Conservation (phyloP, 1,140 invertebrate genomes). For the Aradophagus sp. region DNA sequence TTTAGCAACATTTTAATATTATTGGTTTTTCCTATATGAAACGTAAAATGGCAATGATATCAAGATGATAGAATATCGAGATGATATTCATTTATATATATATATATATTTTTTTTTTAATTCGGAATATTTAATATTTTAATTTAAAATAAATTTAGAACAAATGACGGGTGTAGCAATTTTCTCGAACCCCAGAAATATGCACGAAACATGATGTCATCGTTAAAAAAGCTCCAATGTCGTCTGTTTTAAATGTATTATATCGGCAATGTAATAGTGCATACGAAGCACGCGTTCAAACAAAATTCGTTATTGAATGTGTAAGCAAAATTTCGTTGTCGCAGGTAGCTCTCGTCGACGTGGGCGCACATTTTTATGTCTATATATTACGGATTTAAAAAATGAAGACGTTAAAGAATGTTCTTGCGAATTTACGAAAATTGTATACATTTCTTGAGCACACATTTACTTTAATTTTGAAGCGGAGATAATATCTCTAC, state of each 20-base stretch:
- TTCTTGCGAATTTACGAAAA: too few species aligned
- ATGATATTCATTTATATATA: too few species aligned
- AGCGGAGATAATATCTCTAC: too few species aligned
- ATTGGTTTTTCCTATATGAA: too few species aligned
- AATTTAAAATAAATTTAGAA: conserved; percentile 51
- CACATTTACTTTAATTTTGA: too few species aligned
- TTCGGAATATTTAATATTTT: background rate
- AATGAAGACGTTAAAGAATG: too few species aligned
- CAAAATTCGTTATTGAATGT: conserved; percentile 11
- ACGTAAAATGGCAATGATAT: too few species aligned
- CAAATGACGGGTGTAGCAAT: conserved; percentile 32
- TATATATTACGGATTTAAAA: too few species aligned
- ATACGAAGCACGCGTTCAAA: conserved; percentile 10
- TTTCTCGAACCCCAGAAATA: conserved; percentile 36
- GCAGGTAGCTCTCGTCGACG: conserved; percentile 13
- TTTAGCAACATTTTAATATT: too few species aligned
- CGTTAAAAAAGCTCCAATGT: conserved; percentile 63
- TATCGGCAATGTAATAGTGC: conserved; percentile 22
- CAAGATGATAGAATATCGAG: too few species aligned
- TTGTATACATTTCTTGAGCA: too few species aligned
- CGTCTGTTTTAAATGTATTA: conserved; percentile 46
- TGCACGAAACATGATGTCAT: conserved; percentile 59
- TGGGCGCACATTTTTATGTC: too few species aligned
- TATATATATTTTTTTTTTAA: background rate
- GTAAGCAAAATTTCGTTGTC: conserved; percentile 29